Evolutionary conservation across 2,888 invertebrate genomes (phyloP).

Genomic region (Orthosia gothica): DNA sequence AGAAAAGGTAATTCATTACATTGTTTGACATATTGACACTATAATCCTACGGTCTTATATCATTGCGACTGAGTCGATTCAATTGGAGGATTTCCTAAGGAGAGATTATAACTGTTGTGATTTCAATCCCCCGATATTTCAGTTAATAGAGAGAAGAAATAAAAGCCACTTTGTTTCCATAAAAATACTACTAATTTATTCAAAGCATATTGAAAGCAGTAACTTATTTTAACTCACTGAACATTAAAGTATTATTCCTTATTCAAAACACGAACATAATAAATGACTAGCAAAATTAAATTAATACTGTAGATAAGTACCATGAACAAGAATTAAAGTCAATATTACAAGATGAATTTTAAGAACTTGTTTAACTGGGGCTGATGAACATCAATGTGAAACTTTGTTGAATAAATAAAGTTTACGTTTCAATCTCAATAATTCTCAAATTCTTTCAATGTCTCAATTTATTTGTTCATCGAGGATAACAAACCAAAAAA

Average conservation of each 20-base stretch:
- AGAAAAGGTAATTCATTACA: too few species aligned
- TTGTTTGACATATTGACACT: not conserved
- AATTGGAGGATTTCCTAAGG: too few species aligned
- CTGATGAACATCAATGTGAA: not conserved
- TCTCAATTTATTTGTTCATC: not conserved
- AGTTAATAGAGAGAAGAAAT: not conserved
- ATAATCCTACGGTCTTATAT: too few species aligned
- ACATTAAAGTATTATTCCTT: constrained; percentile 14
- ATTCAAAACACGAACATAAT: constrained; percentile 52
- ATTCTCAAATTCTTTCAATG: too few species aligned
- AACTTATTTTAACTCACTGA: constrained; percentile 14
- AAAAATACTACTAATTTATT: constrained; percentile 26
- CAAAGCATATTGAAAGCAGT: not conserved
- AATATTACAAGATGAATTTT: not conserved
- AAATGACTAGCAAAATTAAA: constrained; percentile 21
- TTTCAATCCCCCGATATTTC: not conserved
- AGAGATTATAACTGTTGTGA: not conserved
- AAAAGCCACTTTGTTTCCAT: not conserved
- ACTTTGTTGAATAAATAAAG: not conserved
- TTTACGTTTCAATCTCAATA: not conserved
- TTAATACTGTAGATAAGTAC: not conserved
- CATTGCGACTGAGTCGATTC: too few species aligned
- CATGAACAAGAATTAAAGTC: constrained; percentile 1
- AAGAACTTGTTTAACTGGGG: not conserved
- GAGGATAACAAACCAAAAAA: too few species aligned